Evolutionary conservation across 2,113 vertebrate genomes (phyloP).

Genomic region (Physeter macrocephalus): DNA sequence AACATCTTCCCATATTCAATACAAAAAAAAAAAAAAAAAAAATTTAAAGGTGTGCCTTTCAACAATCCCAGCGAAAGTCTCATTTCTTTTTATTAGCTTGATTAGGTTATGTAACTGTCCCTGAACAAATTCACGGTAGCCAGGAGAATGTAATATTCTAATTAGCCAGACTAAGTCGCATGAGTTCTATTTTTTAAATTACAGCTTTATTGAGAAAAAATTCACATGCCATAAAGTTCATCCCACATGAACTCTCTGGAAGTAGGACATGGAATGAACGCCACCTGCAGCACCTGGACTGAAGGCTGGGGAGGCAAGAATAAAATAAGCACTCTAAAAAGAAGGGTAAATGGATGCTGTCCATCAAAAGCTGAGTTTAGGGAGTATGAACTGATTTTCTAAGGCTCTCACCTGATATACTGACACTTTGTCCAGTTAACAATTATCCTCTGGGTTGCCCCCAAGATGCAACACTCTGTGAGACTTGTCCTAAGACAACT

Average conservation of each 20-base stretch:
- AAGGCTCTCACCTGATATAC: neutral
- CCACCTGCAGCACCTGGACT: neutral
- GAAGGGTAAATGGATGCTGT: neutral
- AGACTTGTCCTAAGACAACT: neutral
- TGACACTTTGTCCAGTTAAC: neutral
- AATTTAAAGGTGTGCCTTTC: neutral
- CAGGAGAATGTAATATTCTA: constrained; percentile 9
- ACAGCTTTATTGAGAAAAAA: neutral
- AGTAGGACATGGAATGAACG: neutral
- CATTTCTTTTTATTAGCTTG: neutral
- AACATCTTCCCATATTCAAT: neutral
- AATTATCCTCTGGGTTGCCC: neutral
- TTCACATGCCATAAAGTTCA: neutral
- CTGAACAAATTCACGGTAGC: neutral
- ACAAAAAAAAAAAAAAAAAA: neutral
- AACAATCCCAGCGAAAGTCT: neutral
- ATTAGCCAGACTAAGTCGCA: neutral
- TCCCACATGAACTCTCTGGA: neutral
- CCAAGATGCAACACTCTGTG: neutral
- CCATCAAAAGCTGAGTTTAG: neutral
- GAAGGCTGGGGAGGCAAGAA: neutral
- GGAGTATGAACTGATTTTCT: neutral
- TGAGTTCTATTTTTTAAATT: neutral
- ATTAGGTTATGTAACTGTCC: neutral
- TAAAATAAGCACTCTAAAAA: neutral